Percentiles rank a stretch among this genome's conserved stretches.
phyloP scores from a whole-genome alignment of 2,888 invertebrate species.

The Cloeon dipterum region DNA sequence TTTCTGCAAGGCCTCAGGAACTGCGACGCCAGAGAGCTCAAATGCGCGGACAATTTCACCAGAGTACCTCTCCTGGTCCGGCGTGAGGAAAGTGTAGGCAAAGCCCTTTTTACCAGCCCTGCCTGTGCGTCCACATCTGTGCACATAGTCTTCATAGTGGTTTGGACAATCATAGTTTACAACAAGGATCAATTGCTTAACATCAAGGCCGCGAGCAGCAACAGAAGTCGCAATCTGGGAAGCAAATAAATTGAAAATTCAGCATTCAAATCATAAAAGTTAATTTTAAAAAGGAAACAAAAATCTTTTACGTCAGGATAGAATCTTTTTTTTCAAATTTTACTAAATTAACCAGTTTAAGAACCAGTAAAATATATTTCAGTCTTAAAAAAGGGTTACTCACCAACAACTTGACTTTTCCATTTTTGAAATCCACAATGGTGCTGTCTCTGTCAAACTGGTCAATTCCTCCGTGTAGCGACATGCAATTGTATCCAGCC shows the following conservation, averaged over 20 bases:
- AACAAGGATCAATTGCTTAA: conserved; percentile 89
- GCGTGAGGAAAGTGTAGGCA: conserved; percentile 92
- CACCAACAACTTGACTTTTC: conserved; percentile 69
- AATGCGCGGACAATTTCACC: conserved; percentile 84
- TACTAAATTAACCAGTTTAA: too few species aligned
- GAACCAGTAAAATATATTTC: background rate
- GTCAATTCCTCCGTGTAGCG: conserved; percentile 96
- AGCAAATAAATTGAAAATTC: conserved; percentile 1
- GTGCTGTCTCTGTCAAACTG: conserved; percentile 98
- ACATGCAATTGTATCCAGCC: conserved; percentile 89
- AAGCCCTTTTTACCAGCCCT: conserved; percentile 87
- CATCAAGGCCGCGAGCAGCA: conserved; percentile 94
- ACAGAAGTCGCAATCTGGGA: conserved; percentile 78
- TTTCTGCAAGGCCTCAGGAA: conserved; percentile 53
- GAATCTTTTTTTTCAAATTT: too few species aligned
- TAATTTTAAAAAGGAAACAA: background rate
- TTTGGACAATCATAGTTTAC: conserved; percentile 99
- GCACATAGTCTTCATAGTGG: conserved; percentile 99
- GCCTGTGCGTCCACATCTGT: conserved; percentile 80
- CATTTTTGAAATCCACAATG: conserved; percentile 91
- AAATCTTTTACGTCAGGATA: too few species aligned
- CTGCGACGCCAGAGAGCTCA: conserved; percentile 53
- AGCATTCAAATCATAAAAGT: background rate
- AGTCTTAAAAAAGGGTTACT: too few species aligned
- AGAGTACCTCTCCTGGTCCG: conserved; percentile 81